Conservation (phyloP, 2,888 invertebrate genomes). For the Mythimna loreyi region DNA sequence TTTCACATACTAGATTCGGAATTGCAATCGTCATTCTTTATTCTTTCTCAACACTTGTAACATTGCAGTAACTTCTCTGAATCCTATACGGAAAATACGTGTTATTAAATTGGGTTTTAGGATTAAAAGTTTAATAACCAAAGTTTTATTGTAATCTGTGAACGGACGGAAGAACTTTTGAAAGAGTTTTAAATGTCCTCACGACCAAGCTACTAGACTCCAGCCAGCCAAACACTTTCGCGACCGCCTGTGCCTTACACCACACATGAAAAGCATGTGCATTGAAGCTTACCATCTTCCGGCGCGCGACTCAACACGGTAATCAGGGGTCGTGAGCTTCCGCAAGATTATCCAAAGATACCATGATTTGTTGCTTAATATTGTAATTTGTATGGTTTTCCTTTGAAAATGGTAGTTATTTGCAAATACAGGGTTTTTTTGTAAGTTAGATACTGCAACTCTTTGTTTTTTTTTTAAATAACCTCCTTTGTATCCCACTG, state of each 20-base stretch:
- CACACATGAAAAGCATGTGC: slow-evolving; percentile 25
- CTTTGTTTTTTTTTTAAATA: too few species aligned
- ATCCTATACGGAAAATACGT: slow-evolving; percentile 21
- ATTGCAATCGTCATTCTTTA: slow-evolving; percentile 12
- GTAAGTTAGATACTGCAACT: neutral
- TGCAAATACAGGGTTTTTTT: neutral
- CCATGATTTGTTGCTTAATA: slow-evolving; percentile 6
- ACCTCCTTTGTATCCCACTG: too few species aligned
- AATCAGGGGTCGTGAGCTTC: slow-evolving; percentile 51
- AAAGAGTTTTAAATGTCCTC: slow-evolving; percentile 8
- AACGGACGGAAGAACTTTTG: neutral
- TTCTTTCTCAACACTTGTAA: slow-evolving; percentile 1
- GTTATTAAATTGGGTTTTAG: slow-evolving; percentile 24
- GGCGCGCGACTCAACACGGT: slow-evolving; percentile 17
- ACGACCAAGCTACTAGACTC: too few species aligned
- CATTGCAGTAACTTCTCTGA: slow-evolving; percentile 9
- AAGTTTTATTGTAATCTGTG: neutral
- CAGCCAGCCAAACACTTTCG: too few species aligned
- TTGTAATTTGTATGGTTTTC: neutral
- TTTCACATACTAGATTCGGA: slow-evolving; percentile 36
- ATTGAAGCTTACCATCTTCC: slow-evolving; percentile 41
- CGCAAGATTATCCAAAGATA: slow-evolving; percentile 33
- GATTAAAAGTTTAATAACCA: too few species aligned
- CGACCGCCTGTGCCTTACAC: slow-evolving; percentile 18
- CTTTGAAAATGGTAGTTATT: neutral